Base-by-base conservation (phyloP, 2,888 invertebrate genomes). In the Anaspis maculata region DNA sequence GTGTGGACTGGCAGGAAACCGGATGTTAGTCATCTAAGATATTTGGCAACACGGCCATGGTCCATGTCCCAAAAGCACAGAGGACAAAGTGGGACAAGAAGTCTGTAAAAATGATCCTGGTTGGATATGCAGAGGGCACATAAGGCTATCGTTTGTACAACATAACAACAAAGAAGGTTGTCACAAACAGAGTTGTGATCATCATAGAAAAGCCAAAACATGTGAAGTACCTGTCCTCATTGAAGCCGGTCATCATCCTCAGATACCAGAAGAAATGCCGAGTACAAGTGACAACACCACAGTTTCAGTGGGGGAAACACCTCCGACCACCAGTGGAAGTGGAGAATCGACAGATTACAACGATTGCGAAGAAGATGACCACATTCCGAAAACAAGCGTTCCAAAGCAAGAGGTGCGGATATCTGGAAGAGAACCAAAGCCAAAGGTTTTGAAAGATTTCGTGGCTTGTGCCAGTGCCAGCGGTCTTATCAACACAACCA, bases 21-120 rank as follows among this genome's bases (percentile, higher is more conserved):
- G 10, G 41, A 56, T 37, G 16, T 67, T 1, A 41, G 34, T 25
- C 45, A 16, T 19, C 62, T 11, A 36, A 48, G 21, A 48, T 57
- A 21, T 66, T 66, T 52, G 63, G 62, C 10, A 45, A 46, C 12
- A 28, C 45, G 24, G 52, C 49, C 3, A 54, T 54, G 44, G 47
- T 45, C 9, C 53, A 57, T n/a, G n/a, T 36, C 12, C 54, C 56
- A 2, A 52, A 56, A 39, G 46, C 54, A 25, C 49, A 48, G 30
- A 32, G 52, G n/a, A 32, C 25, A 13, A 58, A 56, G 41, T 49
- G 45, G 42, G 53, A 58, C 44, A 31, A 48, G 3, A 61, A 61
- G 31, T 41, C 56, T 29, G 31, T 37, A 5, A 44, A 50, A 31
- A 22, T 45, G 22, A 47, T 54, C 12, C 52, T 59, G 23, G 46